Conservation (phyloP, 1,140 invertebrate genomes). For the Hypothenemus hampei region DNA sequence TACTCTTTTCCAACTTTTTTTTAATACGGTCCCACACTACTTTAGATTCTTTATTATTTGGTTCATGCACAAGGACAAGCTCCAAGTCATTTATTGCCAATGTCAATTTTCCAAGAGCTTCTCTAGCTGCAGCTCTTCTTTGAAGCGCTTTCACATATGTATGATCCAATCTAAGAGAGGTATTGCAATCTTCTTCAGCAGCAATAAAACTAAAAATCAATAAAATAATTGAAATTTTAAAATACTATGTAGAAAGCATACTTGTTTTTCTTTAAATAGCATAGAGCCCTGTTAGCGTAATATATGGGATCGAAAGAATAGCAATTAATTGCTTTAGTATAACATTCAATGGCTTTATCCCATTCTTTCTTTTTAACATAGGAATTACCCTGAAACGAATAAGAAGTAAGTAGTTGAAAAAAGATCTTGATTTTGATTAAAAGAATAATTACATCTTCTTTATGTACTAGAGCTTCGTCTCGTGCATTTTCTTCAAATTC, state of each 20-base stretch:
- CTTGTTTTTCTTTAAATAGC: conserved; percentile 79
- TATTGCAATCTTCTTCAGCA: conserved; percentile 71
- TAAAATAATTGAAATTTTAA: background rate
- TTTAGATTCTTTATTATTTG: conserved; percentile 60
- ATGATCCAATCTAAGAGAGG: conserved; percentile 64
- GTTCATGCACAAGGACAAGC: conserved; percentile 64
- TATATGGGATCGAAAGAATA: conserved; percentile 76
- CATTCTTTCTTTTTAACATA: conserved; percentile 75
- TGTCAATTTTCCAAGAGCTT: conserved; percentile 54
- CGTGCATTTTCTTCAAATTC: conserved; percentile 47
- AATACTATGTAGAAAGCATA: conserved; percentile 45
- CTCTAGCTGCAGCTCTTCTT: conserved; percentile 64
- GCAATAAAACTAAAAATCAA: conserved; percentile 57
- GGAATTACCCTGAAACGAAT: conserved; percentile 66
- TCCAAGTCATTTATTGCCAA: conserved; percentile 64
- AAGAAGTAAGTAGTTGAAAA: conserved; percentile 11
- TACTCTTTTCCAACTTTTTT: conserved; percentile 52
- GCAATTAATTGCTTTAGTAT: conserved; percentile 70
- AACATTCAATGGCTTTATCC: conserved; percentile 73
- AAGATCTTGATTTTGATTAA: conserved; percentile 1
- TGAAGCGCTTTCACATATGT: conserved; percentile 77
- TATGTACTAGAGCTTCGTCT: conserved; percentile 54
- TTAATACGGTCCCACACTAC: conserved; percentile 55
- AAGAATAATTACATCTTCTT: conserved; percentile 51
- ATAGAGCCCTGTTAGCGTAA: conserved; percentile 84